Conservation (phyloP, 2,113 vertebrate species). For the Aix galericulata region DNA sequence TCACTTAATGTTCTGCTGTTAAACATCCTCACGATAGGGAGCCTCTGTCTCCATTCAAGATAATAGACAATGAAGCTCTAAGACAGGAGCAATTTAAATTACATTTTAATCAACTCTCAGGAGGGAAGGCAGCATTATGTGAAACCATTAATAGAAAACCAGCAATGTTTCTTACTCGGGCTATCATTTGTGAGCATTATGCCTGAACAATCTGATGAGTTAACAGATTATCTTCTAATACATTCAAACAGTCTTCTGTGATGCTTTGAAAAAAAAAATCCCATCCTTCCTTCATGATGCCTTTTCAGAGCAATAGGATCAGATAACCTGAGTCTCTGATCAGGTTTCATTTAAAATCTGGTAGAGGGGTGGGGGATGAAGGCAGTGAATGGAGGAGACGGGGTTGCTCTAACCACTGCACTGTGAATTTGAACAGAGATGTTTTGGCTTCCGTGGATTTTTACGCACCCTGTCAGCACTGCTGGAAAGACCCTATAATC, state of each 20-base stretch:
- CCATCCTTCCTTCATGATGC: background rate
- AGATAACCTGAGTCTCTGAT: background rate
- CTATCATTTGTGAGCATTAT: background rate
- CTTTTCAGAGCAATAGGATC: background rate
- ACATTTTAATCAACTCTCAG: slow-evolving; percentile 64
- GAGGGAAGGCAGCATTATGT: slow-evolving; percentile 48
- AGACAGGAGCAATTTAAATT: slow-evolving; percentile 55
- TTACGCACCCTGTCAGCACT: background rate
- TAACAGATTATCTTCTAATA: slow-evolving; percentile 40
- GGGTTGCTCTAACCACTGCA: background rate
- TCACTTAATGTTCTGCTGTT: slow-evolving; percentile 18
- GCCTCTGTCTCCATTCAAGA: slow-evolving; percentile 11
- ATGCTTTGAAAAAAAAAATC: background rate
- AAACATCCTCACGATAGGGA: background rate
- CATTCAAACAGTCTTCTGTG: background rate
- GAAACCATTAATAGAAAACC: slow-evolving; percentile 51
- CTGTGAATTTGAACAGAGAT: background rate
- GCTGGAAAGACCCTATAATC: background rate
- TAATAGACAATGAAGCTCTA: slow-evolving; percentile 43
- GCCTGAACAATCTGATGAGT: slow-evolving; percentile 40
- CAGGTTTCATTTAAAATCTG: background rate
- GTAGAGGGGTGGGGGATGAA: background rate
- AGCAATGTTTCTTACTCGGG: slow-evolving; percentile 21
- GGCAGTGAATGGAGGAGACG: background rate
- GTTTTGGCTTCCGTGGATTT: background rate